A percentile compares a stretch with the other conserved stretches of the same genome.
These are phyloP conservation scores for Seriola dumerili DNA, from an alignment of 2,113 vertebrate genomes.

Conservation along the genomic window DNA sequence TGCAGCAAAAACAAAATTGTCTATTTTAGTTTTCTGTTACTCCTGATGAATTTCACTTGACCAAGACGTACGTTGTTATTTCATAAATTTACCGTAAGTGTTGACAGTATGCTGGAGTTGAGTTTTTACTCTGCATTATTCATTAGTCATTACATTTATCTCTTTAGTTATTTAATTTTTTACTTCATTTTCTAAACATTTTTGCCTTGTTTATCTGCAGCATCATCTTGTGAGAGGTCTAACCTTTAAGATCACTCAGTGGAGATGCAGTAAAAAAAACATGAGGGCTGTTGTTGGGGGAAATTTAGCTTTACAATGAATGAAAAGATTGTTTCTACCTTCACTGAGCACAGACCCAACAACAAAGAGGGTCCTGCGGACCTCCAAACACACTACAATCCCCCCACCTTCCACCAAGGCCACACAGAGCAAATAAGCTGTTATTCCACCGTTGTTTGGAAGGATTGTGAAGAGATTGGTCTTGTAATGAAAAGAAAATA, in stretches of 20 bases:
- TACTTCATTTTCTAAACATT: background rate
- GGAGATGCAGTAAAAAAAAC: background rate
- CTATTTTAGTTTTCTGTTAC: slow-evolving; percentile 16
- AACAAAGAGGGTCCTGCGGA: slow-evolving; percentile 51
- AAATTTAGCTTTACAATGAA: slow-evolving; percentile 57
- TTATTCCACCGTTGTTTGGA: slow-evolving; percentile 85
- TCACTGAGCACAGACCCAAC: slow-evolving; percentile 39
- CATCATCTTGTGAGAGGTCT: background rate
- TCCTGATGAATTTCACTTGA: background rate
- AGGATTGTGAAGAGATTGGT: slow-evolving; percentile 80
- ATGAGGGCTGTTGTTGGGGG: slow-evolving; percentile 23
- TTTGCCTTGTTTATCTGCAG: background rate
- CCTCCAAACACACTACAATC: slow-evolving; percentile 51
- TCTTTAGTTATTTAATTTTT: background rate
- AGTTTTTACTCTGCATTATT: background rate
- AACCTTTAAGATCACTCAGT: background rate
- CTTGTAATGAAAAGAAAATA: slow-evolving; percentile 88
- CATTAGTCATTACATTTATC: no score
- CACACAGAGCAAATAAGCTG: slow-evolving; percentile 82
- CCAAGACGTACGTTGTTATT: background rate
- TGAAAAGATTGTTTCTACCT: slow-evolving; percentile 67
- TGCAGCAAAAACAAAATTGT: background rate
- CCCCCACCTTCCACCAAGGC: slow-evolving; percentile 70
- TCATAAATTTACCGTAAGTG: background rate
- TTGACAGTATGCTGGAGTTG: background rate